Conservation (phyloP, 30 jellyfish, hydroid and myxozoan genomes). For the Cassiopea xamachana region DNA sequence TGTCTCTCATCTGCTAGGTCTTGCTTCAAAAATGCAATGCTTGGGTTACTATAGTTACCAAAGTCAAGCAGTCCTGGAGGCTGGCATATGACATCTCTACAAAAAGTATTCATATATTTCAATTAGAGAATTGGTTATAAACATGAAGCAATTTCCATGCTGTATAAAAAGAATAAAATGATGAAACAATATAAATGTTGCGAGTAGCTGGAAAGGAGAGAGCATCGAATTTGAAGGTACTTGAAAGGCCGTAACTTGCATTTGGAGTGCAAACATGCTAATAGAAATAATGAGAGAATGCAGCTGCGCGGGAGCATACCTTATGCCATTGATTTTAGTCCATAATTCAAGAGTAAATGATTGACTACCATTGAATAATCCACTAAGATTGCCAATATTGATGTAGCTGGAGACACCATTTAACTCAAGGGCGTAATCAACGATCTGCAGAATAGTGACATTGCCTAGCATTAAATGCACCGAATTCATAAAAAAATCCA, state of each 20-base stretch:
- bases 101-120: neutral
- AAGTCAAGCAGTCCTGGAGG: slow-evolving; percentile 38
- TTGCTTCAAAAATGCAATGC: slow-evolving; percentile 22
- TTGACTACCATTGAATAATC: slow-evolving; percentile 7
- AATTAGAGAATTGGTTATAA: no score
- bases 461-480: neutral
- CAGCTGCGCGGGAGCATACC: slow-evolving; percentile 1
- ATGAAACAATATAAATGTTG: no score
- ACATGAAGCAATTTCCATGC: no score
- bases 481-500: neutral
- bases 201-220: no score
- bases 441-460: neutral
- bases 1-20: slow-evolving; percentile 38
- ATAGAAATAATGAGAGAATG: no score
- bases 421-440: slow-evolving; percentile 44
- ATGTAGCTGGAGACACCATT: slow-evolving; percentile 36
- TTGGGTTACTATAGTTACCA: slow-evolving; percentile 10
- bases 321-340: slow-evolving; percentile 49
- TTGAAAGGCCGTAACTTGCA: no score
- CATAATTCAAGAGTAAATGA: slow-evolving; percentile 37
- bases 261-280: no score
- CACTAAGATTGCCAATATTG: slow-evolving; percentile 38
- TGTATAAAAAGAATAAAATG: no score
- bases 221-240: no score
- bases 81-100: slow-evolving; percentile 34